Conservation (phyloP, 1,140 invertebrate species). For the Sinonovacula constricta region DNA sequence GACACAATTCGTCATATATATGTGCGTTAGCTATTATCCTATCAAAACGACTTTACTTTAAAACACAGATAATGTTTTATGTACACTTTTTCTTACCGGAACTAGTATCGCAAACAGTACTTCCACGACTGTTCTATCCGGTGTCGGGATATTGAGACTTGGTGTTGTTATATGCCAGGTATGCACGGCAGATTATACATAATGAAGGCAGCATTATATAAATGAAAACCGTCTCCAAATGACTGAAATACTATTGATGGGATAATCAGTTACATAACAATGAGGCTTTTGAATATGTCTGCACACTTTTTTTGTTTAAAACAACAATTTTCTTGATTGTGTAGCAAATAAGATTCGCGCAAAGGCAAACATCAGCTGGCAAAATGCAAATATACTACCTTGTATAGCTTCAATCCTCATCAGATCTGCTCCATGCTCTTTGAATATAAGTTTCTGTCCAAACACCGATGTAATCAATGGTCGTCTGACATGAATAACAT, state of each 20-base stretch:
- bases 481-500: slow-evolving; percentile 29
- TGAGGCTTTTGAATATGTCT: too few species aligned
- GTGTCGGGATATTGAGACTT: background rate
- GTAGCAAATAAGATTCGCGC: too few species aligned
- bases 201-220: background rate
- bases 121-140: background rate
- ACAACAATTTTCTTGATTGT: too few species aligned
- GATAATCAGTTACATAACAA: too few species aligned
- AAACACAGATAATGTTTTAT: background rate
- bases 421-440: slow-evolving; percentile 20
- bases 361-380: too few species aligned
- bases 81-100: background rate
- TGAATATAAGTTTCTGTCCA: background rate
- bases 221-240: background rate
- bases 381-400: too few species aligned
- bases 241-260: background rate
- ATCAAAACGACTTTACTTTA: too few species aligned
- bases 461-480: background rate
- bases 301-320: too few species aligned
- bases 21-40: background rate
- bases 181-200: background rate
- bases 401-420: slow-evolving; percentile 26
- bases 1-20: background rate
- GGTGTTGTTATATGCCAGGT: background rate
- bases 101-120: background rate